phyloP scores from a whole-genome alignment of 2,113 vertebrate genomes.

The Rattus norvegicus region DNA sequence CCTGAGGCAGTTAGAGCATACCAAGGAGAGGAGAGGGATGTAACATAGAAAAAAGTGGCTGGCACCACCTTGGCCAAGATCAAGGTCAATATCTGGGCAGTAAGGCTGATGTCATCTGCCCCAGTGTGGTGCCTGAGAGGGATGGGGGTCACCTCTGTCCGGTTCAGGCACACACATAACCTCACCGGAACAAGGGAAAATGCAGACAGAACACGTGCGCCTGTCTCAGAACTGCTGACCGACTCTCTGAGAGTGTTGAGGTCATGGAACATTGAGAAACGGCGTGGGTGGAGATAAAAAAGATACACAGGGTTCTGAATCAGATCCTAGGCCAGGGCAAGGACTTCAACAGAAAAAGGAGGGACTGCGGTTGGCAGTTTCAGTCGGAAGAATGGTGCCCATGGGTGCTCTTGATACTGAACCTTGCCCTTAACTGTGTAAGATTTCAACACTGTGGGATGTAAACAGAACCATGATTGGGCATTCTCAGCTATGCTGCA shows the following conservation, averaged over 20 bases:
- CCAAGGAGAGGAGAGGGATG: rapidly evolving
- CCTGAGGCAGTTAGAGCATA: not conserved
- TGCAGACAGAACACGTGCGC: rapidly evolving
- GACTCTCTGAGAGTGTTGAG: not conserved
- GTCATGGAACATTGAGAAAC: not conserved
- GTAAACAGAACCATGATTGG: rapidly evolving
- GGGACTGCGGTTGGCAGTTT: rapidly evolving
- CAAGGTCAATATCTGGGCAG: not conserved
- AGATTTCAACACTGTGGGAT: not conserved
- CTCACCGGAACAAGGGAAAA: not conserved
- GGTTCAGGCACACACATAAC: not conserved
- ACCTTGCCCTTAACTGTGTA: not conserved
- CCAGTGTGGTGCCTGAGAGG: not conserved
- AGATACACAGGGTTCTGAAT: not conserved
- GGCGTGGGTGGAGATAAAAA: not conserved
- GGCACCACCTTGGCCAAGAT: not conserved
- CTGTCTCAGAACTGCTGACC: not conserved
- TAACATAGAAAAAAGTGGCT: not conserved
- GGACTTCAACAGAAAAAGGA: not conserved
- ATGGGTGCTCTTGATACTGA: not conserved
- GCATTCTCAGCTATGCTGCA: not conserved
- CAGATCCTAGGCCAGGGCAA: not conserved
- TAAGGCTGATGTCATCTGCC: not conserved
- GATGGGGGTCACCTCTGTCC: not conserved
- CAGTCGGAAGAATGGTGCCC: not conserved